phyloP scores from a whole-genome alignment of 2,888 invertebrate species.

The Himalopsyche japonica region DNA sequence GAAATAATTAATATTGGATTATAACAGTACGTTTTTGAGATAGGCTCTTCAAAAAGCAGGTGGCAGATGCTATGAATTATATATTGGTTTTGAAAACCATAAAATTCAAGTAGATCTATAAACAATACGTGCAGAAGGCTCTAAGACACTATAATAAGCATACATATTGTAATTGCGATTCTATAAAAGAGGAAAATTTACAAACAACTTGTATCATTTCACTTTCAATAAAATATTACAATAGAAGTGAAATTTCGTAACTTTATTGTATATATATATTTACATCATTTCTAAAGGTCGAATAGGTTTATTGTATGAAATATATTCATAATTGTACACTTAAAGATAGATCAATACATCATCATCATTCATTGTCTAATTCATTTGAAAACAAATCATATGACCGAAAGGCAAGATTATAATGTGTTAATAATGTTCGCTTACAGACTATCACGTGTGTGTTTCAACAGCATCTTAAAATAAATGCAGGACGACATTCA shows the following conservation, averaged over 20 bases:
- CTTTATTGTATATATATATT: not conserved
- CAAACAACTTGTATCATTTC: not conserved
- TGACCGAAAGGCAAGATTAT: not conserved
- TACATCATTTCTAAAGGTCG: not conserved
- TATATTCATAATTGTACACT: not conserved
- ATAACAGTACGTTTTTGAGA: not conserved
- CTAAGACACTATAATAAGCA: not conserved
- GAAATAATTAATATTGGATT: no score
- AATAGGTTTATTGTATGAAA: not conserved
- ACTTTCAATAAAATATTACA: not conserved
- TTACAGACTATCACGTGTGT: not conserved
- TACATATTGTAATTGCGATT: not conserved
- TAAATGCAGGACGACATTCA: not conserved
- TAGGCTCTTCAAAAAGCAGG: not conserved
- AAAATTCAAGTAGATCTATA: not conserved
- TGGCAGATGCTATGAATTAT: not conserved
- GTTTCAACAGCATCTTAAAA: not conserved
- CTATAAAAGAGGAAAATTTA: not conserved
- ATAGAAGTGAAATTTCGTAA: no score
- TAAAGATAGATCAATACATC: not conserved
- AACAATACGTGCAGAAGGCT: not conserved
- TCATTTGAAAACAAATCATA: not conserved
- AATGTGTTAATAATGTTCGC: not conserved
- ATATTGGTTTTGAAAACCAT: not conserved
- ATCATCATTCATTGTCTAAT: not conserved